Evolutionary conservation across 2,888 invertebrate genomes (phyloP).

Genomic region (Lamellibrachia columna): DNA sequence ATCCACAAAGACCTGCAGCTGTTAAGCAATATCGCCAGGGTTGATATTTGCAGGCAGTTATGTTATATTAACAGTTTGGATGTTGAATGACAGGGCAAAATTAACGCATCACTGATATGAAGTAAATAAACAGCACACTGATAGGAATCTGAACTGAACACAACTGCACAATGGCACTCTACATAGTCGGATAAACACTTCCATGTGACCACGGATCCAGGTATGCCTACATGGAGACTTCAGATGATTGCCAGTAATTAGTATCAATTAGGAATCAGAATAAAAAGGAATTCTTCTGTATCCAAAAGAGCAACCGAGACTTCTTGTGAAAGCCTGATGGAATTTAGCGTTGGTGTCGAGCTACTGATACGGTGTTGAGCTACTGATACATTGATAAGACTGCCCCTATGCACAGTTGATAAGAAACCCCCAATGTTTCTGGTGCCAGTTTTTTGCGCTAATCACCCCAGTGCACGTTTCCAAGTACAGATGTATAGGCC

Average conservation of each 20-base stretch:
- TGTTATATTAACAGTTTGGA: background rate
- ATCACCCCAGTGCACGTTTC: background rate
- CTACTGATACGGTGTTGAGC: background rate
- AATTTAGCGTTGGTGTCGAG: background rate
- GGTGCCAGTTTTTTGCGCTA: background rate
- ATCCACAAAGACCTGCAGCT: background rate
- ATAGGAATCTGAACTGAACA: background rate
- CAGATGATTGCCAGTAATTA: background rate
- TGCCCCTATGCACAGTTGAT: background rate
- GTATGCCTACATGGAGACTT: background rate
- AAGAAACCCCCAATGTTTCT: background rate
- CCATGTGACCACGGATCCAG: background rate
- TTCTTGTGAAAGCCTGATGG: background rate
- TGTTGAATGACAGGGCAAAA: background rate
- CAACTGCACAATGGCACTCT: background rate
- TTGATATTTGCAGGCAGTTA: background rate
- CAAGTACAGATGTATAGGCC: background rate
- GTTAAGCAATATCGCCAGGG: background rate
- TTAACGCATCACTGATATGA: background rate
- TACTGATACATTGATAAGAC: background rate
- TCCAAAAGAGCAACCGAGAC: background rate
- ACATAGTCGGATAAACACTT: background rate
- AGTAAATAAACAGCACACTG: background rate
- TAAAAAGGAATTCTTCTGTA: background rate
- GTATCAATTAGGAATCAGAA: slow-evolving; percentile 11